Conservation (phyloP, 2,797 vertebrate genomes). For the Melanotaenia boesemani region DNA sequence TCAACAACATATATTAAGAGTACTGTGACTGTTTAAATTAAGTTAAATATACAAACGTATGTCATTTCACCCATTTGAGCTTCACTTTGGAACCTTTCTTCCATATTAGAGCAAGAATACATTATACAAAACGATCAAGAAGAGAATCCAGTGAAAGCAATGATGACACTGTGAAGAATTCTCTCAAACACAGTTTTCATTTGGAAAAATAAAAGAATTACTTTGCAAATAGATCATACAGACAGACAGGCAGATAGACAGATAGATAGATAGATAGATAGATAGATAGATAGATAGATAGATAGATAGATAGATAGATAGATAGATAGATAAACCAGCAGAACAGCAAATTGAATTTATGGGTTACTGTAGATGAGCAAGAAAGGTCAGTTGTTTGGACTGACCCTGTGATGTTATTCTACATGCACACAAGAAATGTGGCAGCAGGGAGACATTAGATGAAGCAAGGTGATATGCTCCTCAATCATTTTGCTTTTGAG, state of each 20-base stretch:
- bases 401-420: not conserved
- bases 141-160: not conserved
- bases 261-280: too few relatives aligned
- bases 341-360: too few relatives aligned
- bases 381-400: not conserved
- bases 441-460: not conserved
- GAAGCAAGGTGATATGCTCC: not conserved
- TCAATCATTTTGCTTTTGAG: not conserved
- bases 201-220: not conserved
- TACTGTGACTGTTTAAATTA: constrained; percentile 8
- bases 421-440: not conserved
- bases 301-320: too few relatives aligned
- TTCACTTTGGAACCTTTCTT: constrained; percentile 4
- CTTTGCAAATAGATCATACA: too few relatives aligned
- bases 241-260: too few relatives aligned
- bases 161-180: not conserved
- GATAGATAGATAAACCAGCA: too few relatives aligned
- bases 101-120: not conserved
- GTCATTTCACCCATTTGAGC: not conserved
- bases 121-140: not conserved
- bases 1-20: constrained; percentile 11
- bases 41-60: constrained; percentile 8
- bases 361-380: too few relatives aligned
- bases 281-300: too few relatives aligned
- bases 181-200: not conserved